Conservation (phyloP, 92 coral and sea anemone genomes). For the Virgularia gustaviana region DNA sequence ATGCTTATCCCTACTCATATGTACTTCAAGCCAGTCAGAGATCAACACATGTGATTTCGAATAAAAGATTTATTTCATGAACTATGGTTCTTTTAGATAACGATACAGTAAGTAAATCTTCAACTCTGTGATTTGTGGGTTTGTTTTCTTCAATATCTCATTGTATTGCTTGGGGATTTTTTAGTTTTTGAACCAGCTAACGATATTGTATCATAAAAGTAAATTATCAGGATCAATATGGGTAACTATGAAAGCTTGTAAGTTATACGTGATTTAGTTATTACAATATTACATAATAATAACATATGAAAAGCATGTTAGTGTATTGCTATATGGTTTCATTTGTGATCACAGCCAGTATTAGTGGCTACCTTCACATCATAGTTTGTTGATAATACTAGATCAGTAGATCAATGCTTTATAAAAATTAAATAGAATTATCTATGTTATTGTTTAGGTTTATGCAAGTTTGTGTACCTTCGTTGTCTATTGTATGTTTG, state of each 20-base stretch:
- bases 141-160: neutral
- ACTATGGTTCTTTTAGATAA: slow-evolving; percentile 85
- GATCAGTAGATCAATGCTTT: too few species aligned
- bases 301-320: neutral
- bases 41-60: slow-evolving; percentile 5
- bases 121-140: neutral
- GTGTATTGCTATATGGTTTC: neutral
- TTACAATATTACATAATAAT: neutral
- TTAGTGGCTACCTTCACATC: too few species aligned
- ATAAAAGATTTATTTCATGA: neutral
- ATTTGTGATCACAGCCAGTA: too few species aligned
- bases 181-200: slow-evolving; percentile 91
- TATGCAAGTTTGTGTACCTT: too few species aligned
- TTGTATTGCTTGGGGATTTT: slow-evolving; percentile 24
- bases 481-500: too few species aligned
- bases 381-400: too few species aligned
- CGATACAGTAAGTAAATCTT: slow-evolving; percentile 66
- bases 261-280: slow-evolving; percentile 31
- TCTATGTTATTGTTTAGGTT: too few species aligned
- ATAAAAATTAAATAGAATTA: too few species aligned
- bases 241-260: slow-evolving; percentile 92
- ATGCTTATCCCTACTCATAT: too few species aligned
- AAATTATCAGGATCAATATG: slow-evolving; percentile 77
- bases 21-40: neutral
- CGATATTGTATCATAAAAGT: slow-evolving; percentile 78